Evolutionary conservation across 2,888 invertebrate genomes (phyloP).

Genomic region (Drosophila cognata): DNA sequence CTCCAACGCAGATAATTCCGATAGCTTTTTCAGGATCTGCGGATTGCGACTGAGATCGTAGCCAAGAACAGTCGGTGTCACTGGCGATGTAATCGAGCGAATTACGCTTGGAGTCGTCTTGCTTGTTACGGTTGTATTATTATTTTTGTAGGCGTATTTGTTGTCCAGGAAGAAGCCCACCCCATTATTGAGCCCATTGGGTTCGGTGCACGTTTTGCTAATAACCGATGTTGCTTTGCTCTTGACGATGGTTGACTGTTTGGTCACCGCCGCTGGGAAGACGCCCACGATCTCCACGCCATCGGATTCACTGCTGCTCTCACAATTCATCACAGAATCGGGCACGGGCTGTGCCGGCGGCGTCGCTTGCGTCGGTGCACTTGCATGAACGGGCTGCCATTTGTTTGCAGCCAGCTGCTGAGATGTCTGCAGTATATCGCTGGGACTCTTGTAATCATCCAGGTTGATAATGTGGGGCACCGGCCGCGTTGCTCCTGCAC

Average conservation of each 20-base stretch:
- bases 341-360: conserved; percentile 27
- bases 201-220: conserved; percentile 26
- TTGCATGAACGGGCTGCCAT: conserved; percentile 34
- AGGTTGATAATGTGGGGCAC: conserved; percentile 83
- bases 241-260: conserved; percentile 24
- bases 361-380: conserved; percentile 8
- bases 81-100: conserved; percentile 17
- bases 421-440: conserved; percentile 83
- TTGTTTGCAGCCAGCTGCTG: conserved; percentile 75
- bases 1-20: conserved; percentile 54
- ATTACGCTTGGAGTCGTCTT: conserved; percentile 31
- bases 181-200: conserved; percentile 38
- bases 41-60: conserved; percentile 51
- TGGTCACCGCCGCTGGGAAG: conserved; percentile 72
- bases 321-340: conserved; percentile 52
- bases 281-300: conserved; percentile 84
- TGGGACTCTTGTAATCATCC: conserved; percentile 82
- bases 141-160: conserved; percentile 55
- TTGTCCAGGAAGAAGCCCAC: conserved; percentile 52
- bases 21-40: conserved; percentile 51
- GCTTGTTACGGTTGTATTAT: conserved; percentile 12
- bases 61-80: conserved; percentile 1
- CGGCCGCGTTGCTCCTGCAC: conserved; percentile 30
- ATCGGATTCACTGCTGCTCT: conserved; percentile 84
- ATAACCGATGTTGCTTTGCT: conserved; percentile 44